Conservation (phyloP, 2,888 invertebrate species). For the Scrobipalpa atriplicella region DNA sequence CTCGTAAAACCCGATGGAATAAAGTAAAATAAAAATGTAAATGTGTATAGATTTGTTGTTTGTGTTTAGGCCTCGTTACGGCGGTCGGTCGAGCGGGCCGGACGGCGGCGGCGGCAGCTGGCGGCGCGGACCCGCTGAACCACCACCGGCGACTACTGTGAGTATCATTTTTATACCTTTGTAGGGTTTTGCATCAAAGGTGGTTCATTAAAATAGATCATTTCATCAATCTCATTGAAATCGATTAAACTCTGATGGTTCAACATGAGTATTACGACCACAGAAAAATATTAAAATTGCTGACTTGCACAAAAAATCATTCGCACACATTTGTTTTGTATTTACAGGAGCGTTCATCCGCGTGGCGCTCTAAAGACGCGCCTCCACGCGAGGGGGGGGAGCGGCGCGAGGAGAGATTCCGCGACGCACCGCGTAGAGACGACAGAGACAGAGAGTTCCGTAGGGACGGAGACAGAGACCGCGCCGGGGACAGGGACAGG, state of each 20-base stretch:
- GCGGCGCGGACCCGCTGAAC: constrained; percentile 68
- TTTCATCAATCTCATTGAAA: no score
- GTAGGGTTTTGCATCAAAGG: no score
- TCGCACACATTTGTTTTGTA: neutral
- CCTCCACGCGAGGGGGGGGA: constrained; percentile 45
- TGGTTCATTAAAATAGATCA: no score
- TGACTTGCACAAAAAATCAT: no score
- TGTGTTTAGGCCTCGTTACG: constrained; percentile 59
- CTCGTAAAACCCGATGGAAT: no score
- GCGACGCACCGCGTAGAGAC: constrained; percentile 41
- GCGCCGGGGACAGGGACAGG: constrained; percentile 37
- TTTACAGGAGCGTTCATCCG: constrained; percentile 64
- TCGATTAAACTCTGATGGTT: no score
- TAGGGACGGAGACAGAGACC: constrained; percentile 43
- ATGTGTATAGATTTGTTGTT: constrained; percentile 1
- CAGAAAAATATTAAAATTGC: no score
- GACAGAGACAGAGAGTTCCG: constrained; percentile 36
- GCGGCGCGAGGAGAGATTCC: constrained; percentile 39
- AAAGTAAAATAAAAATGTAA: neutral
- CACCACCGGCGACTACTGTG: constrained; percentile 60
- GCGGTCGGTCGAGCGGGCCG: constrained; percentile 70
- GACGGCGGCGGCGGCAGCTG: constrained; percentile 65
- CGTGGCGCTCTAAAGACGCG: constrained; percentile 70
- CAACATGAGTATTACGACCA: no score
- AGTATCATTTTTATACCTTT: no score